Conservation (phyloP, 2,888 invertebrate genomes). For the Ennomos fuscantarius region DNA sequence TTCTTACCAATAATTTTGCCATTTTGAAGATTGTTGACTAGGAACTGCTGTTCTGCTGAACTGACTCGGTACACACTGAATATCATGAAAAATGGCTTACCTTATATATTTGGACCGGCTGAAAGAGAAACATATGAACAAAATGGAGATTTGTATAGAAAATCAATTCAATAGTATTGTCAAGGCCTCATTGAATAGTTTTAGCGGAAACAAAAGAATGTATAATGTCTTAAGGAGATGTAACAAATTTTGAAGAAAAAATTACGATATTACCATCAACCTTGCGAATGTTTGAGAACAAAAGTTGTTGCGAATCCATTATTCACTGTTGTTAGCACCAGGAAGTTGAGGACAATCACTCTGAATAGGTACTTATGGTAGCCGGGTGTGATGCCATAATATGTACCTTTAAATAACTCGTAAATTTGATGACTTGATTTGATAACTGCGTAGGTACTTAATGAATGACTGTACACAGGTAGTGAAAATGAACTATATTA, state of each 20-base stretch:
- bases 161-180: constrained; percentile 61
- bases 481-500: too few relatives aligned
- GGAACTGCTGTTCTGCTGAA: constrained; percentile 41
- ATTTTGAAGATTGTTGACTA: constrained; percentile 47
- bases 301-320: constrained; percentile 38
- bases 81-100: constrained; percentile 50
- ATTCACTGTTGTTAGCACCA: constrained; percentile 28
- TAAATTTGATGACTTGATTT: too few relatives aligned
- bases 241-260: constrained; percentile 23
- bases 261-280: constrained; percentile 42
- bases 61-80: constrained; percentile 54
- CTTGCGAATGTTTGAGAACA: constrained; percentile 38
- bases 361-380: not conserved
- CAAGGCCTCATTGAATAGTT: constrained; percentile 69
- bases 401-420: not conserved
- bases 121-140: constrained; percentile 56
- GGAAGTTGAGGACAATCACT: constrained; percentile 19
- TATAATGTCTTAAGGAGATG: constrained; percentile 57
- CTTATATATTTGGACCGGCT: constrained; percentile 69
- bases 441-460: too few relatives aligned
- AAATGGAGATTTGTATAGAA: constrained; percentile 59
- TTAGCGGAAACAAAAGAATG: constrained; percentile 74
- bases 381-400: constrained; percentile 2
- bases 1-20: constrained; percentile 57
- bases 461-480: too few relatives aligned